Conservation (phyloP, 2,797 vertebrate genomes). For the Argyrosomus regius region DNA sequence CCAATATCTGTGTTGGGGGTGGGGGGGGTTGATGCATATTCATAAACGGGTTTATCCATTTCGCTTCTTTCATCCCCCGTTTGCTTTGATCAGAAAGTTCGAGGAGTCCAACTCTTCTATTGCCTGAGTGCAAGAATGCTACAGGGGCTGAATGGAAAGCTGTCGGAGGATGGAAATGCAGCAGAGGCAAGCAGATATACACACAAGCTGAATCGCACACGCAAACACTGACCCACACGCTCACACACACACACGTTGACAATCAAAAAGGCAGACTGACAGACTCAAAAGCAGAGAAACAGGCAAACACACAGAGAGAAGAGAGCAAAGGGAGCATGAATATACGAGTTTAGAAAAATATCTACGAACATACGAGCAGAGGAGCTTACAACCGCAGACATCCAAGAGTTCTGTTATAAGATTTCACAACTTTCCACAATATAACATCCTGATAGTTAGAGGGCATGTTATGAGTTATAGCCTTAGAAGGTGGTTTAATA, state of each 20-base stretch:
- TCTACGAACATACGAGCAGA: not conserved
- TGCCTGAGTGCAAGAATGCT: slow-evolving; percentile 35
- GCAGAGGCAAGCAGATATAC: slow-evolving; percentile 21
- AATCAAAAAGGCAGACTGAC: slow-evolving; percentile 11
- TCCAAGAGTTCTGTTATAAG: not conserved
- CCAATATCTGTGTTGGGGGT: not conserved
- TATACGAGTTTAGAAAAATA: slow-evolving; percentile 17
- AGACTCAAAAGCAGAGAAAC: slow-evolving; percentile 16
- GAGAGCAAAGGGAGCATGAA: slow-evolving; percentile 1
- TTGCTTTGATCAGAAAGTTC: slow-evolving; percentile 69
- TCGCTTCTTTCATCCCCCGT: slow-evolving; percentile 41
- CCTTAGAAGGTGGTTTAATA: slow-evolving; percentile 19
- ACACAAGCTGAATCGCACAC: not conserved
- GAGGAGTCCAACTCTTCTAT: slow-evolving; percentile 34
- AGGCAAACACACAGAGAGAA: slow-evolving; percentile 5
- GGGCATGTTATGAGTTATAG: slow-evolving; percentile 8
- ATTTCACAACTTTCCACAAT: slow-evolving; percentile 10
- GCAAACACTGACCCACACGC: too few relatives aligned
- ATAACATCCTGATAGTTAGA: slow-evolving; percentile 18
- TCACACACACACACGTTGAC: slow-evolving; percentile 12
- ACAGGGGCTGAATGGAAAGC: slow-evolving; percentile 38
- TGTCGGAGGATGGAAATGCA: slow-evolving; percentile 42
- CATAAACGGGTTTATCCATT: slow-evolving; percentile 46
- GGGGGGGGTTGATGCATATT: slow-evolving; percentile 47
- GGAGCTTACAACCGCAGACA: slow-evolving; percentile 5